Conservation (phyloP, 2,797 vertebrate genomes). For the Coreius guichenoti region DNA sequence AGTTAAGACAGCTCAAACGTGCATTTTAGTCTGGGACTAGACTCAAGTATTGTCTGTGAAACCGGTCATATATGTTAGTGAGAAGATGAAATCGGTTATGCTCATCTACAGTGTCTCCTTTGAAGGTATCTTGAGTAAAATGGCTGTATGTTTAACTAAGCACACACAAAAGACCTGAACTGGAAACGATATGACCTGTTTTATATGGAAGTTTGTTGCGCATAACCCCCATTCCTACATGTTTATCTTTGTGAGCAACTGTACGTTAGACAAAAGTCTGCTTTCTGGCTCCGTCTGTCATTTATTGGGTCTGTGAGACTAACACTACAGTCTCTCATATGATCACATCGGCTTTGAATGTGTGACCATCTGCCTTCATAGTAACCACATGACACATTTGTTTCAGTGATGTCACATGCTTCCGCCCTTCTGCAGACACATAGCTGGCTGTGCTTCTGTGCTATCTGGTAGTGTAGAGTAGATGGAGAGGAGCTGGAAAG, state of each 20-base stretch:
- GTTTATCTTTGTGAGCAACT: slow-evolving; percentile 10
- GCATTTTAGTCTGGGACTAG: no score
- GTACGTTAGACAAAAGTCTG: not conserved
- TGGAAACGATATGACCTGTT: not conserved
- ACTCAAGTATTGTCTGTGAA: no score
- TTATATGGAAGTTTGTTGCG: not conserved
- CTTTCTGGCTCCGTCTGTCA: slow-evolving; percentile 8
- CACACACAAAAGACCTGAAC: not conserved
- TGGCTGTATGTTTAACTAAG: not conserved
- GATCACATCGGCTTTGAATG: not conserved
- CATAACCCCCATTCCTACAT: not conserved
- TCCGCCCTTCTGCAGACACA: not conserved
- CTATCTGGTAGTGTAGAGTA: slow-evolving; percentile 16
- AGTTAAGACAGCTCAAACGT: no score
- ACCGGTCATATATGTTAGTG: no score
- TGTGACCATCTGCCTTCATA: slow-evolving; percentile 25
- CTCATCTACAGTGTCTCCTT: not conserved
- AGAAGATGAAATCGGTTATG: not conserved
- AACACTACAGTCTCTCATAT: not conserved
- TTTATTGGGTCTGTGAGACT: slow-evolving; percentile 8
- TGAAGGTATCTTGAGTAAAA: not conserved
- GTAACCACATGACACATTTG: slow-evolving; percentile 25
- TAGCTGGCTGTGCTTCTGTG: not conserved
- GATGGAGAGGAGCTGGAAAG: slow-evolving; percentile 15
- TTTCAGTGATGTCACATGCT: slow-evolving; percentile 24